A percentile compares a stretch with the other conserved stretches of the same genome.
phyloP scores from a whole-genome alignment of 2,113 vertebrate genomes.

The Gorsachius goisagi region DNA sequence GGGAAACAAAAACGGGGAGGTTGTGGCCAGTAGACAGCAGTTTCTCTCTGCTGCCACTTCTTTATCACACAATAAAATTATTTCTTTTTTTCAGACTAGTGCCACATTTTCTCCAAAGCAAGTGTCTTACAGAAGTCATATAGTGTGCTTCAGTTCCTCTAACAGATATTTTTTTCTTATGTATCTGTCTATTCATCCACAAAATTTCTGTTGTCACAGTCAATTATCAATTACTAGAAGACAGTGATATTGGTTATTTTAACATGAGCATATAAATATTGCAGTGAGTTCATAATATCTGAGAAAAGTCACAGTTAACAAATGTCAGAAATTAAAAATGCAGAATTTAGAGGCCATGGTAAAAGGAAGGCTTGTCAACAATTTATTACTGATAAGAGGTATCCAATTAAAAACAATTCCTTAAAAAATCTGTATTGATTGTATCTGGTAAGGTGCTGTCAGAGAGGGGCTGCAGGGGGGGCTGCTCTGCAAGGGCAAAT shows the following conservation, averaged over 20 bases:
- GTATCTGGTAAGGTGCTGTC: neutral
- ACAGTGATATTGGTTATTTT: neutral
- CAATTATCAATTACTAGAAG: neutral
- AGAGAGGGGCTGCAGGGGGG: accelerated
- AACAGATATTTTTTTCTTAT: neutral
- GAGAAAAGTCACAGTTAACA: neutral
- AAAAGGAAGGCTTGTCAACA: neutral
- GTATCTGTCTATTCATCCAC: neutral
- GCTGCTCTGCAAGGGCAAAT: neutral
- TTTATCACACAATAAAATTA: neutral
- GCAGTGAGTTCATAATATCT: neutral
- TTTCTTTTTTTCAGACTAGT: neutral
- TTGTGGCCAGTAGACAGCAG: neutral
- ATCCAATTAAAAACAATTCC: neutral
- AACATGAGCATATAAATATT: neutral
- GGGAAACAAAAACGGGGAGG: neutral
- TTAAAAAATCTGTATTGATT: neutral
- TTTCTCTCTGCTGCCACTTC: neutral
- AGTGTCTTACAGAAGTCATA: neutral
- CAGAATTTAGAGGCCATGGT: neutral
- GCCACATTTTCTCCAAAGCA: neutral
- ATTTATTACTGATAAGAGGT: neutral
- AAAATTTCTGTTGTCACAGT: neutral
- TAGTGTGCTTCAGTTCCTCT: neutral
- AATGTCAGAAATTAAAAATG: neutral